Evolutionary conservation across 2,797 vertebrate genomes (phyloP), one percentile per base, ranked within the genome.

Genomic region (Apogon talboti): DNA sequence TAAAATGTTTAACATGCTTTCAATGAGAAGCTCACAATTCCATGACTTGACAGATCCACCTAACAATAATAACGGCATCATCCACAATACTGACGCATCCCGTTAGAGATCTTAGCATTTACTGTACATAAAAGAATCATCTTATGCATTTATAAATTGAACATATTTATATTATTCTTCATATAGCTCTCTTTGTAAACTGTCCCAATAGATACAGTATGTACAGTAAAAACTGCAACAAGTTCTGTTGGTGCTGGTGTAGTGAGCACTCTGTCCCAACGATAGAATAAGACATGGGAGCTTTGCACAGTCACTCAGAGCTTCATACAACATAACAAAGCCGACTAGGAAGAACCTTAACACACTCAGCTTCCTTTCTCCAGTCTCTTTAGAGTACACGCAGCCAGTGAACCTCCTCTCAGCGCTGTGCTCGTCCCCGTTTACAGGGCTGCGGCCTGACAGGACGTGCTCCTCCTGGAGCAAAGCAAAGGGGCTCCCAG

Each of bases 151-250:
- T 91, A 91, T 90, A 92, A 92, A 92, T 79, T 81, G 64, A 88
- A 89, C 82, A 82, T 88, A 85, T 89, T 92, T 89, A 93, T 92
- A 93, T 93, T 92, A 93, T 93, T 93, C 90, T 93, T 92, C 89
- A 92, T 92, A 93, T 86, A 93, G 88, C 87, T 93, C 88, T 93
- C 88, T 93, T 90, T 93, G 93, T 92, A 93, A 92, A 94, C 91
- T 84, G 87, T 92, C 91, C 87, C 90, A 88, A 74, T 92, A 92
- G 91, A 91, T 93, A 93, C 91, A 93, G 91, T 91, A 92, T 93
- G 85, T 91, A 91, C 89, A 91, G 88, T 92, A 87, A 93, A 92
- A 92, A 91, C 82, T 85, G 91, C 88, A 91, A 88, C 87, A 89
- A 89, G 88, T 90, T 89, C 79, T 84, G 83, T 85, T 87, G 87